Evolutionary conservation across 2,113 vertebrate genomes (phyloP).

Genomic region (Heterocephalus glaber): DNA sequence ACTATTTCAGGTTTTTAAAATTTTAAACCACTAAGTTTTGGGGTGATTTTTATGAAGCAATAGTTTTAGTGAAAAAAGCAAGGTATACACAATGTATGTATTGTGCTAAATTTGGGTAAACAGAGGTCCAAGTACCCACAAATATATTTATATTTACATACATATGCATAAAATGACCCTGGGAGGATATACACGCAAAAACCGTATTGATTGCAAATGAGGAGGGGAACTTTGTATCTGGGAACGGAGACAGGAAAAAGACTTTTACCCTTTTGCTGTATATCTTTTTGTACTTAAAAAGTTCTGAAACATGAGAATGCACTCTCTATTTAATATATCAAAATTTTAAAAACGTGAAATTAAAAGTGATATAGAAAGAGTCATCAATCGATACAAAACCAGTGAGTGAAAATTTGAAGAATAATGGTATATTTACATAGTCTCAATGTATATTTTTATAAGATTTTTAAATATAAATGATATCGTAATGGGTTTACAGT

Average conservation of each 20-base stretch:
- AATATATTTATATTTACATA: slow-evolving; percentile 5
- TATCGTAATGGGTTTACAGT: background rate
- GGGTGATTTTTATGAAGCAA: background rate
- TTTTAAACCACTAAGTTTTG: slow-evolving; percentile 11
- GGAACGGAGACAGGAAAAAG: background rate
- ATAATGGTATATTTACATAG: background rate
- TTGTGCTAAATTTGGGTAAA: background rate
- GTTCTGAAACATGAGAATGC: background rate
- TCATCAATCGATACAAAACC: background rate
- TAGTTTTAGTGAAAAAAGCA: background rate
- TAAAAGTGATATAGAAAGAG: background rate
- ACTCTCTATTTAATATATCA: background rate
- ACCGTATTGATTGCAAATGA: background rate
- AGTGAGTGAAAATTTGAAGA: slow-evolving; percentile 4
- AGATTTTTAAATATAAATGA: background rate
- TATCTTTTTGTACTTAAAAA: slow-evolving; percentile 26
- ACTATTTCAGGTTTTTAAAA: background rate
- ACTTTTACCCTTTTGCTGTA: background rate
- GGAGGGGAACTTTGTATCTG: background rate
- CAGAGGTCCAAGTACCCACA: background rate
- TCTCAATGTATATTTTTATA: background rate
- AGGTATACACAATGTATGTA: background rate
- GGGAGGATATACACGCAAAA: background rate
- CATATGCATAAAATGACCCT: background rate
- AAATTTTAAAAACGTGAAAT: background rate